Conservation (phyloP, 1,140 invertebrate genomes). For the Frieseomelitta varia region DNA sequence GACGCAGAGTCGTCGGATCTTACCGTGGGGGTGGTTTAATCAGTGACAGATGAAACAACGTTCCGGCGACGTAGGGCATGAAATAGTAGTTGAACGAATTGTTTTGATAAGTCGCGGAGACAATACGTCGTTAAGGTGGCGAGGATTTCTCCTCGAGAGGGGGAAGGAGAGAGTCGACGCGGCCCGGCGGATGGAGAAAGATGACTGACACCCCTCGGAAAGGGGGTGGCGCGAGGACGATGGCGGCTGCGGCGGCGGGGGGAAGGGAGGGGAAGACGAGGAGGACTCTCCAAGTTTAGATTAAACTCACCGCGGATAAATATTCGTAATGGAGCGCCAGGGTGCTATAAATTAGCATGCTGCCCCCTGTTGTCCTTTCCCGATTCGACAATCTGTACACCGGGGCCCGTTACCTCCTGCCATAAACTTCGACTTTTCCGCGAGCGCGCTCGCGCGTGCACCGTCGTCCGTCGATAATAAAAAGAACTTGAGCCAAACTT, state of each 20-base stretch:
- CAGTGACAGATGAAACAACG: slow-evolving; percentile 66
- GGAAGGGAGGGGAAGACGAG: slow-evolving; percentile 37
- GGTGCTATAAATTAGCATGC: slow-evolving; percentile 83
- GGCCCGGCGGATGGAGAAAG: slow-evolving; percentile 38
- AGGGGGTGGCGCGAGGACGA: slow-evolving; percentile 43
- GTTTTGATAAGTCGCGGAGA: slow-evolving; percentile 81
- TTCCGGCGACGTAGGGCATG: slow-evolving; percentile 46
- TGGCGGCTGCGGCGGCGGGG: slow-evolving; percentile 20
- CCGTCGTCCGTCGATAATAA: slow-evolving; percentile 48
- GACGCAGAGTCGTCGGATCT: slow-evolving; percentile 22
- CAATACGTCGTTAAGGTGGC: slow-evolving; percentile 81
- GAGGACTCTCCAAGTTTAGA: slow-evolving; percentile 81
- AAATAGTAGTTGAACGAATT: slow-evolving; percentile 75
- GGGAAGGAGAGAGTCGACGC: slow-evolving; percentile 52
- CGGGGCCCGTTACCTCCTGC: slow-evolving; percentile 50
- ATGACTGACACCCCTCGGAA: slow-evolving; percentile 48
- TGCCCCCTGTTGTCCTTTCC: slow-evolving; percentile 68
- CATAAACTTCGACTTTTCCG: slow-evolving; percentile 62
- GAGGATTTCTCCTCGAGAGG: slow-evolving; percentile 57
- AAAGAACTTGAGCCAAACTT: slow-evolving; percentile 41
- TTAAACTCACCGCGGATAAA: slow-evolving; percentile 82
- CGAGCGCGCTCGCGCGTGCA: slow-evolving; percentile 27
- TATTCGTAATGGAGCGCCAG: slow-evolving; percentile 83
- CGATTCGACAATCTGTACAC: slow-evolving; percentile 69
- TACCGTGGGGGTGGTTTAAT: slow-evolving; percentile 64